These are phyloP conservation scores for Mirounga angustirostris DNA, from an alignment of 2,113 vertebrate genomes.

Conservation along the genomic window DNA sequence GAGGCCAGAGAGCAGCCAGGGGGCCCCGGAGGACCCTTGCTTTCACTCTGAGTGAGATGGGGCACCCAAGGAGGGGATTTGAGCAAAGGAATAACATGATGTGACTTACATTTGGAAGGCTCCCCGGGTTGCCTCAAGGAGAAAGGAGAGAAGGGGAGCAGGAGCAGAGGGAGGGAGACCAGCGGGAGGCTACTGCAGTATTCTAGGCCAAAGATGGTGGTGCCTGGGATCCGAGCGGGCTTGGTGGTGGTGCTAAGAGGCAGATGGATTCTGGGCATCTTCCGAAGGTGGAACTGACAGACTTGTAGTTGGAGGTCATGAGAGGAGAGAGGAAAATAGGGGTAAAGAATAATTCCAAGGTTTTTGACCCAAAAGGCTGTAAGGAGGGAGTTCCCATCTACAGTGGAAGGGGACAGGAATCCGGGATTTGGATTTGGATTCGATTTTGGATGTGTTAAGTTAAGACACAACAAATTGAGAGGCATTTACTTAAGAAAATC, in stretches of 20 bases:
- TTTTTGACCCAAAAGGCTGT: background rate
- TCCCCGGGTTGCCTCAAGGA: background rate
- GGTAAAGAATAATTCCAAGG: background rate
- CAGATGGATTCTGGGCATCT: background rate
- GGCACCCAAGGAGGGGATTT: background rate
- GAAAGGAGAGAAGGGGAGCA: background rate
- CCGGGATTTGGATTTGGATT: background rate
- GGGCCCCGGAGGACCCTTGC: no score
- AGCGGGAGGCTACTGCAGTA: background rate
- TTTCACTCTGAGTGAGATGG: background rate
- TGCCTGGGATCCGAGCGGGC: background rate
- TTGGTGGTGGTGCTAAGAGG: background rate
- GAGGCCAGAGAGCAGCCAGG: background rate
- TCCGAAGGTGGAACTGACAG: background rate
- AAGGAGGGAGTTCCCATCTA: background rate
- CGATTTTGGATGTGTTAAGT: background rate
- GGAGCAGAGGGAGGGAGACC: background rate
- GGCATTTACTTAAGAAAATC: background rate
- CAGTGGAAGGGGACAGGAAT: accelerated
- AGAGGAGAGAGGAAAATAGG: background rate
- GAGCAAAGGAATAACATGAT: background rate
- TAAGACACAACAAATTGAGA: background rate
- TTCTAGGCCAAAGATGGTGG: background rate
- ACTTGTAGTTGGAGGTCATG: background rate
- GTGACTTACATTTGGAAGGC: background rate